A percentile compares a stretch with the other conserved stretches of the same genome.
phyloP scores from a whole-genome alignment of 2,888 invertebrate genomes.

The Nematopogon swammerdamellus region DNA sequence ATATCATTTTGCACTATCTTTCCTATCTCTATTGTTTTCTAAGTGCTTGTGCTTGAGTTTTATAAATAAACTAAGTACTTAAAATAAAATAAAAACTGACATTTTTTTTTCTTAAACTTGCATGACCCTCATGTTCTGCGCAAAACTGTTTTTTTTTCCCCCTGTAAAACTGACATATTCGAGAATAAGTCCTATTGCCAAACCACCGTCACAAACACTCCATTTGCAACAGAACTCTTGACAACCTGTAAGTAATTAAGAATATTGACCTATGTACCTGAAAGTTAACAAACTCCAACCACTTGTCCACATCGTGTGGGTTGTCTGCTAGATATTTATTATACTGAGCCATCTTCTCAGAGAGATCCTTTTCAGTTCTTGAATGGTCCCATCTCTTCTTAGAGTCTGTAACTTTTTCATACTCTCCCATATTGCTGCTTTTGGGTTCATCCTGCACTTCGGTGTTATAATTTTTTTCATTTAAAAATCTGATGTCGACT shows the following conservation, averaged over 20 bases:
- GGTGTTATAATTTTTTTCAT: slow-evolving; percentile 14
- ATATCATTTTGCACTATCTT: too few relatives aligned
- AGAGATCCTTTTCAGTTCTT: slow-evolving; percentile 38
- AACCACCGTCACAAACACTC: too few relatives aligned
- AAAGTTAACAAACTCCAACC: slow-evolving; percentile 59
- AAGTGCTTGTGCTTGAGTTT: too few relatives aligned
- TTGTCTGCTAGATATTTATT: slow-evolving; percentile 47
- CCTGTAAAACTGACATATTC: too few relatives aligned
- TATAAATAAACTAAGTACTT: too few relatives aligned
- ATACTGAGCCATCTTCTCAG: slow-evolving; percentile 41
- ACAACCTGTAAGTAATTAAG: neutral
- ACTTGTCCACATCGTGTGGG: slow-evolving; percentile 49
- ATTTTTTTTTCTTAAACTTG: too few relatives aligned
- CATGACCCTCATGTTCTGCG: too few relatives aligned
- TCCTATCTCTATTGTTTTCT: too few relatives aligned
- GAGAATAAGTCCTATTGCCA: too few relatives aligned
- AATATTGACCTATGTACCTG: slow-evolving; percentile 30
- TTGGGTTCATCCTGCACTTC: slow-evolving; percentile 11
- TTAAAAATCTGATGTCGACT: slow-evolving; percentile 1
- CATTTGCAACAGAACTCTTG: too few relatives aligned
- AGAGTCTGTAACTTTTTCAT: neutral
- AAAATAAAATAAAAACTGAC: too few relatives aligned
- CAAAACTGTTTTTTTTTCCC: too few relatives aligned
- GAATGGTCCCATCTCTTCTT: slow-evolving; percentile 11
- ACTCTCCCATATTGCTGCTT: neutral